Evolutionary conservation across 1,140 invertebrate genomes (phyloP).

Genomic region (Bombus picipes): DNA sequence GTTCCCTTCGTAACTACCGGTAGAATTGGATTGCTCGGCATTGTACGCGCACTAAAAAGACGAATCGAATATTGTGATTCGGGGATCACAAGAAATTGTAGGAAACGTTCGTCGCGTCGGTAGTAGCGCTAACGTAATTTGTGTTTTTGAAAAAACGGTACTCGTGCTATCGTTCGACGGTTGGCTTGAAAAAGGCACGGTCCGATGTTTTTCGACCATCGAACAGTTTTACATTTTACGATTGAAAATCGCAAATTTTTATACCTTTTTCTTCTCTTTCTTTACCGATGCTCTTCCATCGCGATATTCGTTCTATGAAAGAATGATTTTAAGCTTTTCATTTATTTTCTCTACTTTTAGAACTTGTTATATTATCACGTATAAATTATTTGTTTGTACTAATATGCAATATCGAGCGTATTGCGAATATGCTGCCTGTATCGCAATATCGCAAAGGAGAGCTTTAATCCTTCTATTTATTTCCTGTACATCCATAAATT

Average conservation of each 20-base stretch:
- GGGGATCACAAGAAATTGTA: conserved; percentile 19
- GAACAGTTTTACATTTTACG: background rate
- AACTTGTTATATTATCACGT: background rate
- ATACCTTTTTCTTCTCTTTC: background rate
- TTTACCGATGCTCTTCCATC: background rate
- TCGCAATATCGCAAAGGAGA: background rate
- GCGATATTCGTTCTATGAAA: no score
- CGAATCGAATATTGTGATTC: conserved; percentile 23
- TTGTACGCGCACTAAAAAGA: conserved; percentile 11
- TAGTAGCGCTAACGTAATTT: background rate
- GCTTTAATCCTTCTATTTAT: background rate
- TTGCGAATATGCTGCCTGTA: background rate
- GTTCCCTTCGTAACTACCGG: conserved; percentile 4
- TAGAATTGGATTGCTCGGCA: conserved; percentile 8
- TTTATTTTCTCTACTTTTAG: background rate
- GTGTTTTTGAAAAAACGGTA: background rate
- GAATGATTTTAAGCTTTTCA: background rate
- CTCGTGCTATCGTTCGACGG: background rate
- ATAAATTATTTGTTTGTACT: background rate
- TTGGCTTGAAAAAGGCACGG: background rate
- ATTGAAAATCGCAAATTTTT: background rate
- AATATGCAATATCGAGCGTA: background rate
- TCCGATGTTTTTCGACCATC: background rate
- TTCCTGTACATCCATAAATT: background rate
- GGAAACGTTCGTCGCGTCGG: background rate